These are phyloP conservation scores for Cnemophilus loriae DNA, from an alignment of 2,113 vertebrate species.

Conservation along the genomic window DNA sequence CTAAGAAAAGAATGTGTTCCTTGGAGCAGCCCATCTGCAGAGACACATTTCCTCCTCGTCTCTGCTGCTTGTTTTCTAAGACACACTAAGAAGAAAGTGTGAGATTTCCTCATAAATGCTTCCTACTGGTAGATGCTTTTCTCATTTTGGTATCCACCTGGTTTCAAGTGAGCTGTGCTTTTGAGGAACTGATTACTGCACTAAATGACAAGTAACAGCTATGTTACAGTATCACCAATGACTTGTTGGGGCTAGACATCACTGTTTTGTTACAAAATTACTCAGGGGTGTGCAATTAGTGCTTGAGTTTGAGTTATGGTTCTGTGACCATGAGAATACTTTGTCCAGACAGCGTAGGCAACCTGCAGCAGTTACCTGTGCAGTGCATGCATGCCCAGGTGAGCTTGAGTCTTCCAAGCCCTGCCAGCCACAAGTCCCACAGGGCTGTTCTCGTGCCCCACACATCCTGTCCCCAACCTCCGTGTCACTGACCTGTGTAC, in stretches of 20 bases:
- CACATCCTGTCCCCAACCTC: fast-evolving
- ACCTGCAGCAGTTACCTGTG: neutral
- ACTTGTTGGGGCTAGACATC: neutral
- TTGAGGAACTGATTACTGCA: neutral
- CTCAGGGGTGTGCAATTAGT: fast-evolving
- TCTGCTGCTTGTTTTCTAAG: neutral
- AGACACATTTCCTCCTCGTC: neutral
- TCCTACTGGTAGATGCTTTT: neutral
- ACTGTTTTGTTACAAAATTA: fast-evolving
- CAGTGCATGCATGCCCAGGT: neutral
- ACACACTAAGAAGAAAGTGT: neutral
- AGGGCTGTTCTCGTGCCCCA: fast-evolving
- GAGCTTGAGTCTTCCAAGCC: neutral
- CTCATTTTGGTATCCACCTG: neutral
- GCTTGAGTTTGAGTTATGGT: neutral
- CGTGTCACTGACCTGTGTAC: fast-evolving
- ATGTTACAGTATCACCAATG: neutral
- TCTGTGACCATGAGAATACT: neutral
- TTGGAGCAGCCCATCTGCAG: neutral
- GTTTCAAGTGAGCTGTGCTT: neutral
- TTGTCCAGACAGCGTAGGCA: fast-evolving
- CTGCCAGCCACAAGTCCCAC: fast-evolving
- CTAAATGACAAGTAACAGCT: neutral
- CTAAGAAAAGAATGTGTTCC: neutral
- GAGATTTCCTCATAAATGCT: neutral